Base-by-base conservation (phyloP, 2,888 invertebrate genomes). In the Machimus rusticus region DNA sequence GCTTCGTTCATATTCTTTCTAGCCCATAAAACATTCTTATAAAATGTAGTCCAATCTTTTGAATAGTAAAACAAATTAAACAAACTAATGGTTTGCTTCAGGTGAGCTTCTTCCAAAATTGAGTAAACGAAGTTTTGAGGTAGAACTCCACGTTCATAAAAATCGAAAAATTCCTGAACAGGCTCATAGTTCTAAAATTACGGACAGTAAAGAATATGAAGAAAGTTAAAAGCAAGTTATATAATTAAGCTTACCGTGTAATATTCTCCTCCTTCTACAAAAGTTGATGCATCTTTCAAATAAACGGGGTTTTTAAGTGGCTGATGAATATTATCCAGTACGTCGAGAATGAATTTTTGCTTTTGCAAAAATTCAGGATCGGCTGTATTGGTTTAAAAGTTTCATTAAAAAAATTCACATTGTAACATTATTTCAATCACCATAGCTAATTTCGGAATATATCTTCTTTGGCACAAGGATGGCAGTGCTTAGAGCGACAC, bases 11-110 rank as follows among this genome's bases (percentile, higher is more conserved):
- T 92, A 89, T 94, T 92, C 86, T 95, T 93, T 87, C 96, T 95
- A 34, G 96, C 94, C 94, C 95, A 96, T 55, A 95, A 94, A 51
- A 95, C 96, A 12, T 95, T 95, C 89, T 94, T 94, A 91, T 94
- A 94, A 93, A 97, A 96, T 55, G 95, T 95, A 34, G 94, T 94
- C 91, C 94, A 96, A 91, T 96, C 95, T 91, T 95, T 95, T 89
- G 96, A 95, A 87, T 95, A 95, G 92, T 94, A 94, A 89, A 97
- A 93, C 87, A 95, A 93, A 90, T 95, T 94, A 92, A 95, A 95
- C 12, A 95, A 92, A 78, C 94, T 93, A 51, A 93, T 91, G 34
- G 94, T 94, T 91, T 95, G 94, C 88, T 94, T 92, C 87, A 93
- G 91, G 87, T 95, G 94, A 1, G 93, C 91, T 88, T 93, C 92